Evolutionary conservation across 2,113 vertebrate species (phyloP).

Genomic region (Scophthalmus maximus): DNA sequence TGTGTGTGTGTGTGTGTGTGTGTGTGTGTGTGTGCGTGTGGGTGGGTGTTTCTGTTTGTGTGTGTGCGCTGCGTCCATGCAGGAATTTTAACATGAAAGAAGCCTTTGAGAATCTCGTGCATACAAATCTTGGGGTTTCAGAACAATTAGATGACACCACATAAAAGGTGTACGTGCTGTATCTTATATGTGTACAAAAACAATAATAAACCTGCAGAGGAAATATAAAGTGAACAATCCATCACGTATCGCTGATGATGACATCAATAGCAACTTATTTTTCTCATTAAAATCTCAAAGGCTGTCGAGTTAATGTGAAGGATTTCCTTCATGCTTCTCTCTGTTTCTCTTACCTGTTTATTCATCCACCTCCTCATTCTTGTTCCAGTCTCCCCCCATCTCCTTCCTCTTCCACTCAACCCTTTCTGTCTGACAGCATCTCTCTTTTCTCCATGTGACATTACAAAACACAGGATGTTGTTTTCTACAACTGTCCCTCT

Average conservation of each 20-base stretch:
- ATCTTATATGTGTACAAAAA: constrained; percentile 1
- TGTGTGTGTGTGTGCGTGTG: too few relatives aligned
- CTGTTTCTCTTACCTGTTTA: constrained; percentile 2
- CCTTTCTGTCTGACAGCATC: constrained; percentile 1
- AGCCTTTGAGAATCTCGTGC: neutral
- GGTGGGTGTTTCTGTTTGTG: too few relatives aligned
- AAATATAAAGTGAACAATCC: constrained; percentile 21
- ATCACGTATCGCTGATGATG: constrained; percentile 49
- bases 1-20: neutral
- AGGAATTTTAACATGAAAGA: too few relatives aligned
- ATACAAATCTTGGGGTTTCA: neutral
- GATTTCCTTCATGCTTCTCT: too few relatives aligned
- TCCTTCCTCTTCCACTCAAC: neutral
- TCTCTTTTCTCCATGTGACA: constrained; percentile 3
- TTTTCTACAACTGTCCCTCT: neutral
- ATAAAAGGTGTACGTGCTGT: neutral
- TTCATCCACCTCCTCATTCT: constrained; percentile 8
- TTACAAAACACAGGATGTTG: neutral
- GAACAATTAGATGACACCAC: constrained; percentile 5
- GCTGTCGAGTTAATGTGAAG: constrained; percentile 18
- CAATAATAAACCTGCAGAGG: constrained; percentile 5
- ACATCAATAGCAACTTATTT: constrained; percentile 57
- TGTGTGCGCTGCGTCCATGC: too few relatives aligned
- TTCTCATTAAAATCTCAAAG: constrained; percentile 42
- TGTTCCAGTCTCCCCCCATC: neutral